These are phyloP conservation scores for Leptestheria dahalacensis DNA, from an alignment of 1,140 invertebrate genomes.

Conservation along the genomic window DNA sequence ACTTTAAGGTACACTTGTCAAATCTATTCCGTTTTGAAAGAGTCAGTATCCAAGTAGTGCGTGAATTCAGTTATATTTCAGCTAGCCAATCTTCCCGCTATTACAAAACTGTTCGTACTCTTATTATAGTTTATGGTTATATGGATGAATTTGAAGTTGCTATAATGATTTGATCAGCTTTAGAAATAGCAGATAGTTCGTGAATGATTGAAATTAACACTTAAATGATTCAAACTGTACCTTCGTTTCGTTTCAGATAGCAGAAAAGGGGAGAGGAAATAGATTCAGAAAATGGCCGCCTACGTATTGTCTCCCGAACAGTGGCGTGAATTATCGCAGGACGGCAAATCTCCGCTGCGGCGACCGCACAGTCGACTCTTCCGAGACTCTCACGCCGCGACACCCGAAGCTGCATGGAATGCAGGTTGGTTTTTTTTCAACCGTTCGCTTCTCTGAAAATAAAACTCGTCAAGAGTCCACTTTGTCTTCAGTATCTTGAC, in stretches of 20 bases:
- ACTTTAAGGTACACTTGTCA: no score
- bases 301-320: slow-evolving; percentile 13
- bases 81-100: no score
- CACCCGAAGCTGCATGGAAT: background rate
- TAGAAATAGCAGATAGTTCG: no score
- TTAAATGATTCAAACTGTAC: background rate
- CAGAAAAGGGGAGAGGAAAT: no score
- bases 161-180: no score
- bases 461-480: background rate
- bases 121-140: no score
- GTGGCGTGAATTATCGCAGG: slow-evolving; percentile 12
- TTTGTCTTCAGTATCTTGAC: background rate
- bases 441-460: background rate
- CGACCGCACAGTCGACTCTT: slow-evolving; percentile 6
- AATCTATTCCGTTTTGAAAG: no score
- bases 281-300: slow-evolving; percentile 8
- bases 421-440: background rate
- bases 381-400: background rate
- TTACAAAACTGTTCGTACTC: no score
- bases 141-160: no score
- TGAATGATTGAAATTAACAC: background rate
- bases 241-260: background rate
- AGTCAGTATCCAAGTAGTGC: no score
- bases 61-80: no score
- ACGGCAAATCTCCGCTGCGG: background rate